A percentile compares a stretch with the other conserved stretches of the same genome.
These are phyloP conservation scores for Romanogobio albipinnatus DNA, from an alignment of 2,113 vertebrate genomes.

Conservation along the genomic window DNA sequence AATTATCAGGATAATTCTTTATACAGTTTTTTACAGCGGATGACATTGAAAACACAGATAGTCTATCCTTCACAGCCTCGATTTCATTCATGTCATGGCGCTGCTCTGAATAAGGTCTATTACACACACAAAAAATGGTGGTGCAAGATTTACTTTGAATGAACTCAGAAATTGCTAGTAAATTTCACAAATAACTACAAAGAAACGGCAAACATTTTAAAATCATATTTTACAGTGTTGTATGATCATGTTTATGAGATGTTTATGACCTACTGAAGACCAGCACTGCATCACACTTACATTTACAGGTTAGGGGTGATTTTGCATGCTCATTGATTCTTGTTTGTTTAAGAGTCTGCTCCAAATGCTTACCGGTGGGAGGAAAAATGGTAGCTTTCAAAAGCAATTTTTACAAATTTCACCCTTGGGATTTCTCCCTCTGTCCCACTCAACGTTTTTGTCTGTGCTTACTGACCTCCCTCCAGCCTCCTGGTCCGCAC, in stretches of 20 bases:
- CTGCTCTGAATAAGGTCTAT: too few relatives aligned
- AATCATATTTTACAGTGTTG: neutral
- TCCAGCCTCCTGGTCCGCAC: slow-evolving; percentile 4
- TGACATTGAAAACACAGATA: too few relatives aligned
- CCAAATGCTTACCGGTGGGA: slow-evolving; percentile 12
- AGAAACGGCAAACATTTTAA: neutral
- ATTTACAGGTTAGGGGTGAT: neutral
- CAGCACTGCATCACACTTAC: neutral
- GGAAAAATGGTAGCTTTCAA: neutral
- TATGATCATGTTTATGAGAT: neutral
- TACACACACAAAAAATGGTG: too few relatives aligned
- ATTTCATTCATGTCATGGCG: too few relatives aligned
- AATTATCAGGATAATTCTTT: too few relatives aligned
- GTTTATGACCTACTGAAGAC: neutral
- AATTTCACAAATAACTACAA: neutral
- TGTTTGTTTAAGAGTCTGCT: slow-evolving; percentile 16
- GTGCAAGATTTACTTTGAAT: too few relatives aligned
- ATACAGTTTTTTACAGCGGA: too few relatives aligned
- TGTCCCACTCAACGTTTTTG: slow-evolving; percentile 28
- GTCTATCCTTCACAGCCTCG: too few relatives aligned
- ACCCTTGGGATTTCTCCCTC: slow-evolving; percentile 23
- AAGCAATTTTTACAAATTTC: slow-evolving; percentile 15
- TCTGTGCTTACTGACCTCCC: slow-evolving; percentile 56
- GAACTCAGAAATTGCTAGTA: neutral
- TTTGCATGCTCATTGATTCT: slow-evolving; percentile 26